Conservation (phyloP, 2,888 invertebrate genomes). For the Bruchidius siliquastri region DNA sequence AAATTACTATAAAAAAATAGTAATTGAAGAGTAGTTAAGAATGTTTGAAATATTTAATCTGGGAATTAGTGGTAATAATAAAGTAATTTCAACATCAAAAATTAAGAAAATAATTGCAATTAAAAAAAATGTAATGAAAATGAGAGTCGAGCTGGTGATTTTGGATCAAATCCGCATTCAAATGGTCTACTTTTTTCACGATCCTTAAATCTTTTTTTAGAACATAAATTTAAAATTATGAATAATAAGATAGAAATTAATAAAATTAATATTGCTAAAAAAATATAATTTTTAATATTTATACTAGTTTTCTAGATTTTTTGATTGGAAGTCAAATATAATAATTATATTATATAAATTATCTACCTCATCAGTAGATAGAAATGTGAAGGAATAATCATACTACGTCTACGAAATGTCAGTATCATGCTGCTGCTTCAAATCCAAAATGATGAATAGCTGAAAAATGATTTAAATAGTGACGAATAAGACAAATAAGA, state of each 20-base stretch:
- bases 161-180: constrained; percentile 60
- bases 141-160: constrained; percentile 50
- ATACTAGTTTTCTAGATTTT: constrained; percentile 57
- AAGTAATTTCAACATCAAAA: constrained; percentile 68
- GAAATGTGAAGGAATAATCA: constrained; percentile 48
- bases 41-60: constrained; percentile 40
- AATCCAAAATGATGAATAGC: constrained; percentile 58
- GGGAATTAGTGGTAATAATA: constrained; percentile 57
- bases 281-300: constrained; percentile 49
- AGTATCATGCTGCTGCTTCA: constrained; percentile 56
- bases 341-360: constrained; percentile 64
- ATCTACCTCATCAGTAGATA: constrained; percentile 66
- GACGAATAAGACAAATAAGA: constrained; percentile 50
- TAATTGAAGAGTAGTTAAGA: constrained; percentile 31
- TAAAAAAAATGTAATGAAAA: constrained; percentile 62
- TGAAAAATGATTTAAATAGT: constrained; percentile 51
- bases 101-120: constrained; percentile 67
- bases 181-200: constrained; percentile 64
- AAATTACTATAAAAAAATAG: constrained; percentile 47
- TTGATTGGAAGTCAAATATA: constrained; percentile 71
- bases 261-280: constrained; percentile 46
- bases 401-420: constrained; percentile 65
- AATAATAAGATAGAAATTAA: constrained; percentile 51
- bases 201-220: constrained; percentile 56
- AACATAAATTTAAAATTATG: constrained; percentile 44